Evolutionary conservation across 2,888 invertebrate species (phyloP).

Genomic region (Artemia sinica): DNA sequence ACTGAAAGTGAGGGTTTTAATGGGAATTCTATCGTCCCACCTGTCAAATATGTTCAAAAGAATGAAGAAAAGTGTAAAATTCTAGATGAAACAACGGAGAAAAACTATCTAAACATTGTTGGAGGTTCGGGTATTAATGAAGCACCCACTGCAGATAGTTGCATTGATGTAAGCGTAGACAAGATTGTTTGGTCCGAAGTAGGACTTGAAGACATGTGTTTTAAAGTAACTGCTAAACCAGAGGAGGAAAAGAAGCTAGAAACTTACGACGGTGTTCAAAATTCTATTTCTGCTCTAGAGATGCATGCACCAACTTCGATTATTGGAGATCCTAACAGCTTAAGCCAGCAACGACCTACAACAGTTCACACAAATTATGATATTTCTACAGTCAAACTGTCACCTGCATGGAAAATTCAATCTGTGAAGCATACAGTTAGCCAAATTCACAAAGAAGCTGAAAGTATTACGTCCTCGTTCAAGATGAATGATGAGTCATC

Average conservation of each 20-base stretch:
- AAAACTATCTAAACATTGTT: too few species aligned
- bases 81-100: too few species aligned
- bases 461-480: too few species aligned
- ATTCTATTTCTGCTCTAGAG: neutral
- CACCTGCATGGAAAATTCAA: neutral
- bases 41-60: too few species aligned
- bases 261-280: neutral
- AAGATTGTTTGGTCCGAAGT: neutral
- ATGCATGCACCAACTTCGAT: neutral
- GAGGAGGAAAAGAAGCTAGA: neutral
- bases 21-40: too few species aligned
- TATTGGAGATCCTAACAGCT: neutral
- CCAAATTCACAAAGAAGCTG: neutral
- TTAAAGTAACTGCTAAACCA: neutral
- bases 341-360: neutral
- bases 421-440: neutral
- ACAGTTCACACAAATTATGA: slow-evolving; percentile 4
- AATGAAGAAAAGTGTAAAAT: too few species aligned
- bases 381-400: neutral
- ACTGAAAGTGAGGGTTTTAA: too few species aligned
- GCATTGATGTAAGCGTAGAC: neutral
- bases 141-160: too few species aligned
- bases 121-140: too few species aligned
- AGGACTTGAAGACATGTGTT: neutral
- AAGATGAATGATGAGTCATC: too few species aligned